Evolutionary conservation across 2,797 vertebrate genomes (phyloP).

Genomic region (Thalassophryne amazonica): DNA sequence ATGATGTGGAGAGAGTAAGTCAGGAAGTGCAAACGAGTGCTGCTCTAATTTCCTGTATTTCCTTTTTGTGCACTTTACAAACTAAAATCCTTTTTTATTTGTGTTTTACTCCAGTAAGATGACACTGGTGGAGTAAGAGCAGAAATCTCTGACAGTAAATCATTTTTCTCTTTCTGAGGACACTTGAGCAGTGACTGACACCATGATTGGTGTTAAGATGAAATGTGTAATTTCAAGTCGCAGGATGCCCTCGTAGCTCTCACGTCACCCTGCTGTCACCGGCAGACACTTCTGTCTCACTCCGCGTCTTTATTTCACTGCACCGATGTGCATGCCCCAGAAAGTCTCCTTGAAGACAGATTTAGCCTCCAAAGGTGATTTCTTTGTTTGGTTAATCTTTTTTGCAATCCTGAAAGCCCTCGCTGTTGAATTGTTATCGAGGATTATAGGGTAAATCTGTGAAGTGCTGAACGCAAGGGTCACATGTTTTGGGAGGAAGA

Average conservation of each 20-base stretch:
- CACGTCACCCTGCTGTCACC: slow-evolving; percentile 23
- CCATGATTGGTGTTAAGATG: slow-evolving; percentile 19
- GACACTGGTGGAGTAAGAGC: background rate
- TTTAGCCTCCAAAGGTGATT: slow-evolving; percentile 43
- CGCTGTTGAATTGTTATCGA: slow-evolving; percentile 33
- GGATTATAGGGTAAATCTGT: slow-evolving; percentile 48
- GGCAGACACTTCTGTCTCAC: slow-evolving; percentile 15
- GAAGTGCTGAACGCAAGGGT: slow-evolving; percentile 18
- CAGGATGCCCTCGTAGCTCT: slow-evolving; percentile 21
- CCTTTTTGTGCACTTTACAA: background rate
- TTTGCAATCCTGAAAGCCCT: slow-evolving; percentile 36
- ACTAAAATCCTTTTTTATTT: background rate
- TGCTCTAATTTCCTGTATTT: background rate
- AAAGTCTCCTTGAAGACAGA: slow-evolving; percentile 49
- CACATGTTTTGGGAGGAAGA: slow-evolving; percentile 3
- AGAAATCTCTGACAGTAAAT: slow-evolving; percentile 4
- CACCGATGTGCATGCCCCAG: slow-evolving; percentile 21
- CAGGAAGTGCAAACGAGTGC: background rate
- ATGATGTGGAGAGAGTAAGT: too few relatives aligned
- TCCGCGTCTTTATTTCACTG: slow-evolving; percentile 33
- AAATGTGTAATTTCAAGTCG: slow-evolving; percentile 31
- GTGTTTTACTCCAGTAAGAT: background rate
- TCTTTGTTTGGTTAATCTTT: slow-evolving; percentile 59
- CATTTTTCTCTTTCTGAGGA: slow-evolving; percentile 28
- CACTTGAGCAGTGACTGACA: slow-evolving; percentile 31